These are phyloP conservation scores for Cheiracanthium punctorium DNA, from an alignment of 2,888 invertebrate genomes.

Conservation along the genomic window DNA sequence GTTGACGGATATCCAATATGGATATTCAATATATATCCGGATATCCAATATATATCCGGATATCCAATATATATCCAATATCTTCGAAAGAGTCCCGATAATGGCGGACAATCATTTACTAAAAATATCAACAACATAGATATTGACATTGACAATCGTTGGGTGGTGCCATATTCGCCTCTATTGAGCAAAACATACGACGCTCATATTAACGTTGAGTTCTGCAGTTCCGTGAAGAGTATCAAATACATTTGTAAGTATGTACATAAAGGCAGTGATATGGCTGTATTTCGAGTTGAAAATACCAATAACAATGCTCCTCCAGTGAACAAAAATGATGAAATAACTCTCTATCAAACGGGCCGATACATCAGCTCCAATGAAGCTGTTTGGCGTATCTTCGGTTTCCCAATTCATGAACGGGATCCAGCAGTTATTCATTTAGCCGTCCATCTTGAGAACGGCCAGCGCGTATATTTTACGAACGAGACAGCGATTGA, in stretches of 20 bases:
- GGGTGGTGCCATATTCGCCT: slow-evolving; percentile 1
- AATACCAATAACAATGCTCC: too few species aligned
- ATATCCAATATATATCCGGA: too few species aligned
- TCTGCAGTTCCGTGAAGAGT: not conserved
- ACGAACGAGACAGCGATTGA: not conserved
- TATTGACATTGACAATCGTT: not conserved
- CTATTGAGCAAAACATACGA: not conserved
- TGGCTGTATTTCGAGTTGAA: too few species aligned
- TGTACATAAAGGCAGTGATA: slow-evolving; percentile 11
- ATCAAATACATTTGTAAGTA: slow-evolving; percentile 30
- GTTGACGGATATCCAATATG: slow-evolving; percentile 74
- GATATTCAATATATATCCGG: too few species aligned
- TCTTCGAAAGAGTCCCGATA: slow-evolving; percentile 62
- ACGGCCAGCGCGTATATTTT: slow-evolving; percentile 59
- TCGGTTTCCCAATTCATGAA: slow-evolving; percentile 34
- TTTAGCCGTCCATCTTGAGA: slow-evolving; percentile 31
- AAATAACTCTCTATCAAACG: too few species aligned
- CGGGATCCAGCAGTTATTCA: slow-evolving; percentile 37
- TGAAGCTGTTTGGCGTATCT: slow-evolving; percentile 39
- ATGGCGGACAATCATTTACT: not conserved
- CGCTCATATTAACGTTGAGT: slow-evolving; percentile 19
- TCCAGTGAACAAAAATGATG: too few species aligned
- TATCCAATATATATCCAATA: too few species aligned
- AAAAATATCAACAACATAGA: not conserved
- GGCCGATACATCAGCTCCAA: slow-evolving; percentile 28